phyloP scores from a whole-genome alignment of 2,888 invertebrate genomes.

The Plagodis dolabraria region DNA sequence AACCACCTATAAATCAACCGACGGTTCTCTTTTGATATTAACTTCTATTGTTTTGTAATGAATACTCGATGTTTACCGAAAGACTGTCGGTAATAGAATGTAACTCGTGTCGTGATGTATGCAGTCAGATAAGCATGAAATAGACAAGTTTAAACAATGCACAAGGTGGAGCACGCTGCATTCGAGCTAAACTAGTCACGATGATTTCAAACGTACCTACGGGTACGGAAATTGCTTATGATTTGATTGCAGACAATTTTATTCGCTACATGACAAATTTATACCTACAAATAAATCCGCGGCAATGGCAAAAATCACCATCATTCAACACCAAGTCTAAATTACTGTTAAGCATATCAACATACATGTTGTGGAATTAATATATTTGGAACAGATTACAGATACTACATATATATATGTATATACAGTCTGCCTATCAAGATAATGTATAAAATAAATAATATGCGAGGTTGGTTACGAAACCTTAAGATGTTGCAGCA shows the following conservation, averaged over 20 bases:
- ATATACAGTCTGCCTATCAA: too few relatives aligned
- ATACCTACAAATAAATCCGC: too few relatives aligned
- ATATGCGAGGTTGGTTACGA: too few relatives aligned
- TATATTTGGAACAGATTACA: too few relatives aligned
- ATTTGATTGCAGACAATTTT: slow-evolving; percentile 22
- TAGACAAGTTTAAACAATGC: slow-evolving; percentile 37
- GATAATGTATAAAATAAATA: too few relatives aligned
- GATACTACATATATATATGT: too few relatives aligned
- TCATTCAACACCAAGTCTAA: too few relatives aligned
- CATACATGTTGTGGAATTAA: too few relatives aligned
- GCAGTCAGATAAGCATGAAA: slow-evolving; percentile 36
- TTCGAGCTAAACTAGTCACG: slow-evolving; percentile 30
- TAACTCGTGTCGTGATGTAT: slow-evolving; percentile 37
- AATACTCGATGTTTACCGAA: slow-evolving; percentile 42
- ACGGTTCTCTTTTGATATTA: slow-evolving; percentile 68
- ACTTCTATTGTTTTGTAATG: slow-evolving; percentile 64
- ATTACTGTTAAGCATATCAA: too few relatives aligned
- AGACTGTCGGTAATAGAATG: slow-evolving; percentile 27
- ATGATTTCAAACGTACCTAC: slow-evolving; percentile 27
- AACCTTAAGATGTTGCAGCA: too few relatives aligned
- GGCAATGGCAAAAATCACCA: too few relatives aligned
- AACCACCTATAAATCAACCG: slow-evolving; percentile 68
- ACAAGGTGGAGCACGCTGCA: slow-evolving; percentile 19
- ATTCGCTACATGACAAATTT: slow-evolving; percentile 7
- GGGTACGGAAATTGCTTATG: slow-evolving; percentile 28